Conservation (phyloP, 2,113 vertebrate species). For the Phalacrocorax pelagicus region DNA sequence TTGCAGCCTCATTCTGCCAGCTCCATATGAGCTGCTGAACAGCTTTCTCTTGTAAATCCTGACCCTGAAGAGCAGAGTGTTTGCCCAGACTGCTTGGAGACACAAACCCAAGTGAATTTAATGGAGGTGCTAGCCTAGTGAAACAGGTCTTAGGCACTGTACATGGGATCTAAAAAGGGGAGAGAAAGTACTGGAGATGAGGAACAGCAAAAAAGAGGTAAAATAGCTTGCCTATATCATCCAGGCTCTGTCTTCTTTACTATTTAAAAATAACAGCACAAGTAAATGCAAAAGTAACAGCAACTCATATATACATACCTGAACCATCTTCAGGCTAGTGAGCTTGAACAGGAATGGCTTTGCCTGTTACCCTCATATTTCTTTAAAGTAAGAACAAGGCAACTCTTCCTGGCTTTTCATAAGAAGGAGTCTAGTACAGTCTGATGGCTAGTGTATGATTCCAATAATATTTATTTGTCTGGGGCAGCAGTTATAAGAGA, state of each 20-base stretch:
- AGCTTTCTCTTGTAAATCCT: neutral
- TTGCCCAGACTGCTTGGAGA: neutral
- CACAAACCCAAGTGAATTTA: neutral
- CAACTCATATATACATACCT: neutral
- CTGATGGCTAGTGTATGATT: neutral
- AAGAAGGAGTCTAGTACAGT: neutral
- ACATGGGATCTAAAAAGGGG: accelerated
- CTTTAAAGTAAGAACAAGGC: neutral
- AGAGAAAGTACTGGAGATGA: neutral
- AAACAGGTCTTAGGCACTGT: neutral
- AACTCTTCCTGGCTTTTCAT: neutral
- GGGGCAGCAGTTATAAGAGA: neutral
- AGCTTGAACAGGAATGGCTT: neutral
- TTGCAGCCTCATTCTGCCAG: neutral
- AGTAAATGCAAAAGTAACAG: neutral
- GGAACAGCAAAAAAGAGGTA: neutral
- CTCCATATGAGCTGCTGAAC: neutral
- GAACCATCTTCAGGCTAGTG: neutral
- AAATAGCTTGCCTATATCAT: neutral
- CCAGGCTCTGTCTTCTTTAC: neutral
- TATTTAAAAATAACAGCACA: neutral
- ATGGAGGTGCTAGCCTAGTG: neutral
- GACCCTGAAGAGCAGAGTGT: neutral
- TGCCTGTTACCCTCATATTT: neutral
- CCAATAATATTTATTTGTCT: neutral